phyloP scores from a whole-genome alignment of 1,140 invertebrate genomes.

The Ostrea denselamellosa region DNA sequence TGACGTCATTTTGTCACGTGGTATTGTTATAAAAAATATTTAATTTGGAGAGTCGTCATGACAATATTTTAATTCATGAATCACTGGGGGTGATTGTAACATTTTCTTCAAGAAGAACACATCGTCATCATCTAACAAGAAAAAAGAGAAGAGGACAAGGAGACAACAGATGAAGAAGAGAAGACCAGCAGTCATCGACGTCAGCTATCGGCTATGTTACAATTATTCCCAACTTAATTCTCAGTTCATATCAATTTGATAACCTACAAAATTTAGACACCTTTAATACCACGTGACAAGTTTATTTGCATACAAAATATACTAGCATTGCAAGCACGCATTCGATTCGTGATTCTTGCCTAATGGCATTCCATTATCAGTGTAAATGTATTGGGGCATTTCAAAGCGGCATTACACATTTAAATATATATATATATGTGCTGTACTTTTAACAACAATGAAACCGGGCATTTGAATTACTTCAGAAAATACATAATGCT shows the following conservation, averaged over 20 bases:
- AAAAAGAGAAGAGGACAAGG: neutral
- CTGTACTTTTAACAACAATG: no score
- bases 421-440: no score
- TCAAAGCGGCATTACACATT: no score
- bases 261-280: neutral
- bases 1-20: conserved; percentile 7
- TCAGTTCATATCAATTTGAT: neutral
- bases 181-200: neutral
- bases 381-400: no score
- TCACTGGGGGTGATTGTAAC: neutral
- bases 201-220: neutral
- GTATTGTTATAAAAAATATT: neutral
- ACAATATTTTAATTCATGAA: neutral
- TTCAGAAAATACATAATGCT: no score
- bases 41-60: neutral
- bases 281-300: neutral
- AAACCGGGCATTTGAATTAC: no score
- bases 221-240: neutral
- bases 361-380: no score
- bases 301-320: no score
- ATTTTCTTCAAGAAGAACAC: neutral
- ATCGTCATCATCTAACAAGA: neutral
- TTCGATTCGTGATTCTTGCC: no score
- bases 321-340: no score
- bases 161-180: neutral